Evolutionary conservation across 2,888 invertebrate genomes (phyloP).

Genomic region (Polydrusus pterygomalis): DNA sequence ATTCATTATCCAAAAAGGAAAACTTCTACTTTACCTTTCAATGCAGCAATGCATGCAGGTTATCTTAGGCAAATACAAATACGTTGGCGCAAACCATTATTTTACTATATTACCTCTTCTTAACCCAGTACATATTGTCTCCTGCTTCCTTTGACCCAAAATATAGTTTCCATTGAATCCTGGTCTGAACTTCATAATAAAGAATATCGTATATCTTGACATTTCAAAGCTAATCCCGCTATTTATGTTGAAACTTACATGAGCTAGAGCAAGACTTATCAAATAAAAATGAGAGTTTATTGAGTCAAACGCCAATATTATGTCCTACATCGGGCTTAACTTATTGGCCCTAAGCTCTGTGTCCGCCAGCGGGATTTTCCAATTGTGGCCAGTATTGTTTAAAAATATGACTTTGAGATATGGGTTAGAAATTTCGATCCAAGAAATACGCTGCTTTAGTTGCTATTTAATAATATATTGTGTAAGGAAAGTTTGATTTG

Average conservation of each 20-base stretch:
- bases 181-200: slow-evolving; percentile 13
- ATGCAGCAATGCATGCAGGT: no score
- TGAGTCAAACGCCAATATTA: slow-evolving; percentile 59
- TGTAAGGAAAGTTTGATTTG: no score
- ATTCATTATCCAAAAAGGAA: no score
- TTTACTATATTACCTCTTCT: no score
- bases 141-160: not conserved
- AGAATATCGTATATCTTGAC: slow-evolving; percentile 42
- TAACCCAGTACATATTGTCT: not conserved
- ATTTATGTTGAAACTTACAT: slow-evolving; percentile 64
- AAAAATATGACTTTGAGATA: slow-evolving; percentile 46
- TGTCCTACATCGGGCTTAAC: slow-evolving; percentile 51
- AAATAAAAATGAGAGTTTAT: slow-evolving; percentile 62
- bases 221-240: slow-evolving; percentile 59
- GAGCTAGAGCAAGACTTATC: slow-evolving; percentile 61
- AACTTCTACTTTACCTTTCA: no score
- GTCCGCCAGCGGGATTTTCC: slow-evolving; percentile 50
- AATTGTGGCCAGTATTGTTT: slow-evolving; percentile 49
- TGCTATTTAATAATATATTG: not conserved
- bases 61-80: no score
- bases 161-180: slow-evolving; percentile 1
- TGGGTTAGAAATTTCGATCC: slow-evolving; percentile 12
- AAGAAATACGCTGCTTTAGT: slow-evolving; percentile 1
- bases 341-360: slow-evolving; percentile 53
- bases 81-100: no score